These are phyloP conservation scores for Australoheros scitulus DNA, from an alignment of 2,113 vertebrate species.

Conservation along the genomic window DNA sequence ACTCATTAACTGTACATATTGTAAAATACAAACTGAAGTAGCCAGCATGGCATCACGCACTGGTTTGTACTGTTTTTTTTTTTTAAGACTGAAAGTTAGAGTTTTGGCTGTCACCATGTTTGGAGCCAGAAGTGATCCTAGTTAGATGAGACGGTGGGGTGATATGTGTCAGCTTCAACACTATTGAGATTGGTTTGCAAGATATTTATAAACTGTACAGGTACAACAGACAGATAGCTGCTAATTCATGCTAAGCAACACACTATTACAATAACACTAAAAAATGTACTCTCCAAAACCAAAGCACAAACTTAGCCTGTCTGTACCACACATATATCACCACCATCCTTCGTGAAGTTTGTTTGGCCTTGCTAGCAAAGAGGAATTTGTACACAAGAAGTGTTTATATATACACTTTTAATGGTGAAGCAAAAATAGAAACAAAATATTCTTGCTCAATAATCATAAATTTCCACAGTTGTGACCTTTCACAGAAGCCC, in stretches of 20 bases:
- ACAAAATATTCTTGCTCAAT: not conserved
- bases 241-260: not conserved
- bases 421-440: accelerated
- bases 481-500: not conserved
- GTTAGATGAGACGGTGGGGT: not conserved
- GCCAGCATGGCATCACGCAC: not conserved
- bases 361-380: not conserved
- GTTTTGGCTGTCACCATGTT: not conserved
- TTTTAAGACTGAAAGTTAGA: not conserved
- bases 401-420: not conserved
- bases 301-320: not conserved
- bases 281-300: accelerated
- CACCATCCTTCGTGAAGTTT: accelerated
- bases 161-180: not conserved
- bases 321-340: not conserved
- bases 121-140: not conserved
- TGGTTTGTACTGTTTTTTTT: too few species aligned
- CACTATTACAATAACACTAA: not conserved
- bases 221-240: accelerated
- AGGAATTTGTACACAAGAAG: too few species aligned
- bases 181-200: not conserved
- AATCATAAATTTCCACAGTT: not conserved
- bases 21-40: not conserved
- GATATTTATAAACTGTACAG: not conserved
- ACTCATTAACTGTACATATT: not conserved